Evolutionary conservation across 2,797 vertebrate species (phyloP), one percentile per base, ranked within the genome.

Genomic region (Pteropus rufus): DNA sequence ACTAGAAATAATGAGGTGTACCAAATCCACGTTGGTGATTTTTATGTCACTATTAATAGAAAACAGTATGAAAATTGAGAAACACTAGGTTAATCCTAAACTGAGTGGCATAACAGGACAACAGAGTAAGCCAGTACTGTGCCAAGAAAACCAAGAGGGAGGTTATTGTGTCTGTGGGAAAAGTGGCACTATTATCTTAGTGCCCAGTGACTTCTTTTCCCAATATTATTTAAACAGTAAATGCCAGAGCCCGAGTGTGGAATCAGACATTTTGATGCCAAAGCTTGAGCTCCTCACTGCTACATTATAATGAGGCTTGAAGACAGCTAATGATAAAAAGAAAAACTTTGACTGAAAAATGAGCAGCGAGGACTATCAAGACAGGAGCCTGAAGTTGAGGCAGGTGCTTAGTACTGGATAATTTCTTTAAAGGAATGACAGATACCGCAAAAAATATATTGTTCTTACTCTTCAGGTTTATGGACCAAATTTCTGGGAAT

Each of bases 351-450:
- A 15, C 7, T n/a, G 16, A 49, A 52, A 8, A 72, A 24, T 36
- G 69, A 73, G 8, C n/a, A 15, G 3, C 12, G 31, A 69, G 3
- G 14, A 46, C 3, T 19, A 56, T 85, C 14, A 24, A 49, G 14
- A 82, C 5, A n/a, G 18, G 31, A 70, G 12, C 26, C 46, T 36
- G 23, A 64, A 60, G 29, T 9, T 15, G 24, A 10, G 39, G 4
- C 2, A 11, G 0, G 1, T 44, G 6, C 6, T 31, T 14, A 58
- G 15, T 14, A 21, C n/a, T 34, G 36, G n/a, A 10, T 31, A 5
- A 70, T 24, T 90, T 79, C 10, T 52, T 62, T 12, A 76, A 81
- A 76, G 3, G 19, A 75, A 69, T 5, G 19, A 19, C 15, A 62
- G n/a, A 67, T 10, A 81, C 4, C 10, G 3, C 12, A 82, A 69